phyloP scores from a whole-genome alignment of 2,113 vertebrate genomes.

The Mirounga angustirostris region DNA sequence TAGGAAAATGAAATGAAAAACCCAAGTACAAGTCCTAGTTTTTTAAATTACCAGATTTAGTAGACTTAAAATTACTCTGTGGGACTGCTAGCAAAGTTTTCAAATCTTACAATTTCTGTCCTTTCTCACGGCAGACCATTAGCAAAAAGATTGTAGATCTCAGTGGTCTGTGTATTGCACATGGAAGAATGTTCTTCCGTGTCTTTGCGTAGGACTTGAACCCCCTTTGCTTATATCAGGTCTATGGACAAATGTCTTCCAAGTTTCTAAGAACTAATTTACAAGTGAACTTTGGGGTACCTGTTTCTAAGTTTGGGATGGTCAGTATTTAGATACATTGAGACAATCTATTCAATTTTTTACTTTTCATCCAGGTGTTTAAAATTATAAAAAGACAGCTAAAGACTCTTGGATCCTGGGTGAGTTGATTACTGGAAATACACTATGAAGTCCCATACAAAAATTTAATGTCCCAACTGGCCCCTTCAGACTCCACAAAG shows the following conservation, averaged over 20 bases:
- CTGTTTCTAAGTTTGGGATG: conserved; percentile 3
- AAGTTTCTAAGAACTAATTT: conserved; percentile 39
- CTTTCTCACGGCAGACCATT: neutral
- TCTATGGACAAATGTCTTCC: neutral
- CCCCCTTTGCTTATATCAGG: neutral
- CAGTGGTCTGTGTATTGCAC: accelerated
- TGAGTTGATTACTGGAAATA: conserved; percentile 4
- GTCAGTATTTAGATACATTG: neutral
- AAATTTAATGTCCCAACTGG: conserved; percentile 45
- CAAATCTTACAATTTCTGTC: neutral
- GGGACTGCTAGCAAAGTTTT: neutral
- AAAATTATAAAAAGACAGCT: neutral
- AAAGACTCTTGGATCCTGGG: neutral
- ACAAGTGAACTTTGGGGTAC: neutral
- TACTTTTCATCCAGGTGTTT: neutral
- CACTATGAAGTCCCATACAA: neutral
- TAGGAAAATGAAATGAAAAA: conserved; percentile 43
- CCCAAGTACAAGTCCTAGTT: neutral
- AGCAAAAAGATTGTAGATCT: neutral
- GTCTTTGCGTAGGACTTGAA: neutral
- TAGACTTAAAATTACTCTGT: conserved; percentile 19
- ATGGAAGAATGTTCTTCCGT: neutral
- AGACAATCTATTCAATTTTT: neutral
- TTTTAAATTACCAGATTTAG: neutral
- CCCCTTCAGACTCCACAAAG: neutral